phyloP scores from a whole-genome alignment of 1,140 invertebrate genomes.

The Cydia strobilella region DNA sequence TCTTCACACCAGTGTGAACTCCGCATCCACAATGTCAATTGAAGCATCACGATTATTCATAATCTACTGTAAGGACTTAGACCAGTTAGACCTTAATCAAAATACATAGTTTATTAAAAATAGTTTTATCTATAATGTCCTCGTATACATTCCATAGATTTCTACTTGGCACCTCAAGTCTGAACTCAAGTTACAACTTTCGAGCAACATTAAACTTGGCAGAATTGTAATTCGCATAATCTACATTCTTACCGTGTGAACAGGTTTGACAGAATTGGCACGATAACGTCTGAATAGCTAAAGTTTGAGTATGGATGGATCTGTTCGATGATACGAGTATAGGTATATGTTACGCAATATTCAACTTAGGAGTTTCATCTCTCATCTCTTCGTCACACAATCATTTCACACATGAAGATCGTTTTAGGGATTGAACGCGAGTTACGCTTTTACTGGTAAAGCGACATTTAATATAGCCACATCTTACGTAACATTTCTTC shows the following conservation, averaged over 20 bases:
- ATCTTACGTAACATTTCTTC: not conserved
- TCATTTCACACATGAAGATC: not conserved
- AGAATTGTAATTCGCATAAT: conserved; percentile 27
- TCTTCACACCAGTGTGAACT: too few relatives aligned
- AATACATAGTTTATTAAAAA: too few relatives aligned
- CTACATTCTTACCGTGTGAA: conserved; percentile 28
- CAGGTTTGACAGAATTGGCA: conserved; percentile 12
- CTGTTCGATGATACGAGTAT: not conserved
- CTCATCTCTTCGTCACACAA: not conserved
- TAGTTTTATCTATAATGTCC: not conserved
- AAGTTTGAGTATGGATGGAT: not conserved
- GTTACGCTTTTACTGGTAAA: not conserved
- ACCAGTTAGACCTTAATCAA: too few relatives aligned
- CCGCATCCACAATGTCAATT: too few relatives aligned
- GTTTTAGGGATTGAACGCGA: not conserved
- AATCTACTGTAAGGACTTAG: too few relatives aligned
- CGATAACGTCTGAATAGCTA: conserved; percentile 7
- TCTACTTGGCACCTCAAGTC: conserved; percentile 27
- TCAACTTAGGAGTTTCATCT: not conserved
- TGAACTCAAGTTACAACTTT: conserved; percentile 20
- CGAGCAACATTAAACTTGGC: conserved; percentile 25
- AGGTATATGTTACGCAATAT: not conserved
- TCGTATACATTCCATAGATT: conserved; percentile 9
- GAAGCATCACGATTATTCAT: too few relatives aligned
- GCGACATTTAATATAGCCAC: not conserved